These are phyloP conservation scores for Lepus europaeus DNA, from an alignment of 2,113 vertebrate genomes.

Conservation along the genomic window DNA sequence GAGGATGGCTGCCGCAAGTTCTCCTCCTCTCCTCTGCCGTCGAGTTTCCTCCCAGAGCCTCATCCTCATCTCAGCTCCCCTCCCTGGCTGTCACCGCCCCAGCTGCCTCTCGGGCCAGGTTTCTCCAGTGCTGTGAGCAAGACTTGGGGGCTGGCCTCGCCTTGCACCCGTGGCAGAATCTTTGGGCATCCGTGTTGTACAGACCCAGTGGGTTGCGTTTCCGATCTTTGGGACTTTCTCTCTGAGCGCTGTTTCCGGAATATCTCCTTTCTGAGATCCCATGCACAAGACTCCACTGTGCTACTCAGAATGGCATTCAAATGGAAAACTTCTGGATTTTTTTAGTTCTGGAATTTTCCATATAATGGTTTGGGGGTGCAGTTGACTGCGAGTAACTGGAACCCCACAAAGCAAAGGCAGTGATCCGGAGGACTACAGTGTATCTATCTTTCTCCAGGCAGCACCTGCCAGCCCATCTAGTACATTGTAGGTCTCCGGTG, in stretches of 20 bases:
- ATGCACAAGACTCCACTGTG: neutral
- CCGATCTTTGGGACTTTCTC: neutral
- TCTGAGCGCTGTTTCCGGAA: neutral
- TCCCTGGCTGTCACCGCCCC: neutral
- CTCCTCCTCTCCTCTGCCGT: neutral
- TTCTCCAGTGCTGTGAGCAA: neutral
- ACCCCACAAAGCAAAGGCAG: neutral
- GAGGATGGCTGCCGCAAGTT: no score
- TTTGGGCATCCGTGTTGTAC: neutral
- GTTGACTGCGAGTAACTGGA: neutral
- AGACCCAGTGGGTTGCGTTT: neutral
- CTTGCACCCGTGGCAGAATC: neutral
- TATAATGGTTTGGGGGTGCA: neutral
- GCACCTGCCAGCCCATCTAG: neutral
- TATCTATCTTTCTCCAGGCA: neutral
- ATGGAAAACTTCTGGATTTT: neutral
- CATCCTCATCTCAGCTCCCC: neutral
- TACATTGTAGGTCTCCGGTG: fast-evolving
- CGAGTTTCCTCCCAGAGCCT: neutral
- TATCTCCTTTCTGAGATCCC: neutral
- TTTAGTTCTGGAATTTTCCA: neutral
- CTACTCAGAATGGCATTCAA: neutral
- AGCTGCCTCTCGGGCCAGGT: neutral
- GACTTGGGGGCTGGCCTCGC: neutral
- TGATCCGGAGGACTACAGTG: neutral